Percentiles rank a stretch among this genome's conserved stretches.
Evolutionary conservation across 92 coral and sea anemone species (phyloP).

Genomic region (Zoanthus sociatus): DNA sequence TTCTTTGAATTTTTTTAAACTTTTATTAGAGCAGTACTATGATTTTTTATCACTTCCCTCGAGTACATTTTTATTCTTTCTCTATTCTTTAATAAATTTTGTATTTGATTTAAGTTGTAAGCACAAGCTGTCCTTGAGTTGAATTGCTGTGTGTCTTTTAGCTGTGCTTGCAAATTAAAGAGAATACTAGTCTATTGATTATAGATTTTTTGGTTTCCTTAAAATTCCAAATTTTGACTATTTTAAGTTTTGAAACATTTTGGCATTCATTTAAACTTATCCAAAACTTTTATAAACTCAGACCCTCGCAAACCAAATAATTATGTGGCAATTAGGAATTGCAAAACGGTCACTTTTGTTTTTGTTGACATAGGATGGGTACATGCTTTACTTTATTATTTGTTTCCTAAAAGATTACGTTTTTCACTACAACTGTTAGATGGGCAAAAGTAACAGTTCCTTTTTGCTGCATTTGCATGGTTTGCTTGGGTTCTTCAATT

Average conservation of each 20-base stretch:
- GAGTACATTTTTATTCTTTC: background rate
- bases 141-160: background rate
- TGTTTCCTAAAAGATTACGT: background rate
- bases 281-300: constrained; percentile 13
- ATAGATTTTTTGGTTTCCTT: constrained; percentile 13
- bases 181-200: background rate
- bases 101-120: constrained; percentile 21
- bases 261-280: background rate
- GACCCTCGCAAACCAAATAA: constrained; percentile 27
- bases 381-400: background rate
- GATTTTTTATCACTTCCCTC: constrained; percentile 8
- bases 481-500: background rate
- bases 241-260: background rate
- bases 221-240: background rate
- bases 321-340: constrained; percentile 9
- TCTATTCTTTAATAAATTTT: background rate
- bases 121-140: constrained; percentile 39
- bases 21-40: no score
- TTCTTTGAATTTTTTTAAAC: background rate
- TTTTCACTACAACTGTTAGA: background rate
- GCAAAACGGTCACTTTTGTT: background rate
- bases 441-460: background rate
- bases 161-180: constrained; percentile 31
- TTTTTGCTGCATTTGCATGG: constrained; percentile 13
- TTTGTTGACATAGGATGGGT: background rate